Percentiles rank a stretch among this genome's conserved stretches.
phyloP scores from a whole-genome alignment of 2,888 invertebrate genomes.

The Pristionchus arcanus region DNA sequence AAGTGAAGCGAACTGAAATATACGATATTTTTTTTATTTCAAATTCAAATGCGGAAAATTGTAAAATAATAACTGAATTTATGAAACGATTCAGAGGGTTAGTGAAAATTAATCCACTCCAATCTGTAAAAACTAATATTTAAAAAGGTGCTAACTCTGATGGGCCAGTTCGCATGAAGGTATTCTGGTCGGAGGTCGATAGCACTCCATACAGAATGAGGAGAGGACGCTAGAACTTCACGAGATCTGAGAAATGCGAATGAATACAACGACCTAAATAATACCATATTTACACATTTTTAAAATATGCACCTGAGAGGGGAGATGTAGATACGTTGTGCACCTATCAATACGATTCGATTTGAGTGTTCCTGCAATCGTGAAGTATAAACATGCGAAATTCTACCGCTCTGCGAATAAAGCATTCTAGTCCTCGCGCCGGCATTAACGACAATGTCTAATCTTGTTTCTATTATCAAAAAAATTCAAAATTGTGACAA shows the following conservation, averaged over 20 bases:
- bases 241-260: constrained; percentile 37
- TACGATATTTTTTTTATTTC: neutral
- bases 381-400: neutral
- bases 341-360: constrained; percentile 72
- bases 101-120: neutral
- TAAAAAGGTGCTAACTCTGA: constrained; percentile 67
- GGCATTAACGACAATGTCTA: too few relatives aligned
- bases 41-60: neutral
- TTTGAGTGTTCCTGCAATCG: constrained; percentile 65
- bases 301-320: constrained; percentile 56
- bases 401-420: too few relatives aligned
- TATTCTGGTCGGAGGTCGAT: constrained; percentile 73
- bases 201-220: constrained; percentile 77
- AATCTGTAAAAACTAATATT: neutral
- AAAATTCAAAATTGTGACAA: constrained; percentile 26
- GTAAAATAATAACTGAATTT: neutral
- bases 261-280: neutral
- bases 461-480: neutral
- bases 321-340: constrained; percentile 65
- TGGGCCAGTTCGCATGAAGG: constrained; percentile 76
- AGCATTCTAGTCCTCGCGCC: too few relatives aligned
- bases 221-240: constrained; percentile 70
- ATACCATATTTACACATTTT: too few relatives aligned
- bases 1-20: constrained; percentile 67
- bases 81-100: neutral